Percentiles rank a stretch among this genome's conserved stretches.
These are phyloP conservation scores for Corvus moneduloides DNA, from an alignment of 2,113 vertebrate species.

Conservation along the genomic window DNA sequence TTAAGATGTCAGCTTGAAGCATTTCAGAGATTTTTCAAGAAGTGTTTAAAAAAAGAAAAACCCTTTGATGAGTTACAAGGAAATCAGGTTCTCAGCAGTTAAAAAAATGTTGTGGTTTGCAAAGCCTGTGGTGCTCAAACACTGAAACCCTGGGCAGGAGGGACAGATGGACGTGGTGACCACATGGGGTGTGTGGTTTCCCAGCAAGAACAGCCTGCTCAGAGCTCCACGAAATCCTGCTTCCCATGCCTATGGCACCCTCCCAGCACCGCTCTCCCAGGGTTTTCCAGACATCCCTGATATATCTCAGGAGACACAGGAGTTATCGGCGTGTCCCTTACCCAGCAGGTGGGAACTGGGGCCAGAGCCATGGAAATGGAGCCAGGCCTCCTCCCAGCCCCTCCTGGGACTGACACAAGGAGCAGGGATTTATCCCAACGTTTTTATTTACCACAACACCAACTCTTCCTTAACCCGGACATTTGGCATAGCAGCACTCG, in stretches of 20 bases:
- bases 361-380: background rate
- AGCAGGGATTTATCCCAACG: background rate
- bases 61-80: background rate
- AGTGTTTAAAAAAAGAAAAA: constrained; percentile 18
- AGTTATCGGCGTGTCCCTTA: fast-evolving
- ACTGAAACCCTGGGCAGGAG: background rate
- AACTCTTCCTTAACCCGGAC: background rate
- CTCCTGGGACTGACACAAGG: background rate
- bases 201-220: background rate
- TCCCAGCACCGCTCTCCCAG: background rate
- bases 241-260: background rate
- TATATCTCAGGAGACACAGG: background rate
- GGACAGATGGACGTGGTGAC: background rate
- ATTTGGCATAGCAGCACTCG: background rate
- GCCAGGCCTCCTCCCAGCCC: background rate
- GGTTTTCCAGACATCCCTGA: background rate
- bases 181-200: background rate
- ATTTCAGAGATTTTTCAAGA: constrained; percentile 52
- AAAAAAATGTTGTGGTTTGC: background rate
- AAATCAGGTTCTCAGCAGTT: background rate
- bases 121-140: background rate
- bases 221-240: background rate
- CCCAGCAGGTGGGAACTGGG: background rate
- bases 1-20: constrained; percentile 26
- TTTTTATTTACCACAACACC: background rate